phyloP scores from a whole-genome alignment of 2,113 vertebrate genomes.

The Eclectus roratus region DNA sequence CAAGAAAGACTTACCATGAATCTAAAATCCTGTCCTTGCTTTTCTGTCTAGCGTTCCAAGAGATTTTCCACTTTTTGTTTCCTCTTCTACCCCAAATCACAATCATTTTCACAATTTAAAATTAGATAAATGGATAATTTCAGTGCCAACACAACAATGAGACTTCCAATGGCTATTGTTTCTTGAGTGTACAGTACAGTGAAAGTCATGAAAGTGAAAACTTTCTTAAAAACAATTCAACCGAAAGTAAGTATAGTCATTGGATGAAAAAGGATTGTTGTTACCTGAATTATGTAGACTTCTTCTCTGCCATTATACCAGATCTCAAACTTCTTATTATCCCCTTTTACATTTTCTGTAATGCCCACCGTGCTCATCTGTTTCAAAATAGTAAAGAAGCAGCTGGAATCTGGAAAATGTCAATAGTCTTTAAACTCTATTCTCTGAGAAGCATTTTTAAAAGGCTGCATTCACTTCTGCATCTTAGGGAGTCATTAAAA shows the following conservation, averaged over 20 bases:
- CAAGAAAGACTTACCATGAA: not conserved
- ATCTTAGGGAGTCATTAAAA: not conserved
- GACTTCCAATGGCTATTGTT: not conserved
- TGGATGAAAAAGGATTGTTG: not conserved
- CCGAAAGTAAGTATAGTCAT: not conserved
- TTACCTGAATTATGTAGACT: constrained; percentile 95
- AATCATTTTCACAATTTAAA: not conserved
- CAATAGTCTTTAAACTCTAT: not conserved
- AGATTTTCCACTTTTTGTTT: not conserved
- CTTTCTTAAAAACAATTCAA: not conserved
- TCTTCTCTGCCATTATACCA: constrained; percentile 92
- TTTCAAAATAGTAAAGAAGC: constrained; percentile 48
- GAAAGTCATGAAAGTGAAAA: not conserved
- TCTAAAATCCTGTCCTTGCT: not conserved
- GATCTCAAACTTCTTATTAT: constrained; percentile 94
- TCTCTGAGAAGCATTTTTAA: not conserved
- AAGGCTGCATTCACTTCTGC: not conserved
- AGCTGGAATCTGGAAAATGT: not conserved
- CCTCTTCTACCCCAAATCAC: not conserved
- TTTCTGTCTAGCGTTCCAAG: not conserved
- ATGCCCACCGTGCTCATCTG: constrained; percentile 93
- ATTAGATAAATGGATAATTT: not conserved
- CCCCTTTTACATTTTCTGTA: constrained; percentile 92
- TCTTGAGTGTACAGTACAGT: not conserved
- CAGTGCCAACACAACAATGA: not conserved